Evolutionary conservation across 2,113 vertebrate genomes (phyloP).

Genomic region (Paraplagusia blochii): DNA sequence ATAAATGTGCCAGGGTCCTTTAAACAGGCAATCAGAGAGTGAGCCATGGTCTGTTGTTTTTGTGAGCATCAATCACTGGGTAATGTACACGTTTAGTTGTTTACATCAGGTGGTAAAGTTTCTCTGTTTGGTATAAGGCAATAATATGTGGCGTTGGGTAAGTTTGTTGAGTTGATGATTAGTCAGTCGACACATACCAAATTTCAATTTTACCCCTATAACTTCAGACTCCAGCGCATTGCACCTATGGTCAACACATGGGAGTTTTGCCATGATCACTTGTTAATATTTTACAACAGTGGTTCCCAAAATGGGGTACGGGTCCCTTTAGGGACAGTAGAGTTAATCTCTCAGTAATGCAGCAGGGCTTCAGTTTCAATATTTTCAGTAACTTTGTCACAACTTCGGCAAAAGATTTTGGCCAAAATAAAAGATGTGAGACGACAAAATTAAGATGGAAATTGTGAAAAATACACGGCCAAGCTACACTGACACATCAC

Average conservation of each 20-base stretch:
- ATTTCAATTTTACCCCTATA: not conserved
- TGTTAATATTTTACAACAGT: too few relatives aligned
- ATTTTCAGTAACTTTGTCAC: too few relatives aligned
- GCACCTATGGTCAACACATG: not conserved
- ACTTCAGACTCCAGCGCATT: not conserved
- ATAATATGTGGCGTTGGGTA: not conserved
- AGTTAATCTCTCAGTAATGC: too few relatives aligned
- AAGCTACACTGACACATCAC: not conserved
- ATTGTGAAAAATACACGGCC: too few relatives aligned
- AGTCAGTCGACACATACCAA: not conserved
- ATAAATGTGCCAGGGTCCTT: constrained; percentile 65
- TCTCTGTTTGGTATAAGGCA: constrained; percentile 23
- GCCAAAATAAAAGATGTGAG: too few relatives aligned
- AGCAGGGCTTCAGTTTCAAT: too few relatives aligned
- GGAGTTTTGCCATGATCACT: not conserved
- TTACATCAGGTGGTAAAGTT: constrained; percentile 35
- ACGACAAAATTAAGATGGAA: too few relatives aligned
- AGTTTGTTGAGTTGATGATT: not conserved
- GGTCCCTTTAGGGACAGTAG: too few relatives aligned
- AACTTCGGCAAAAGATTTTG: too few relatives aligned
- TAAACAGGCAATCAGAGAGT: constrained; percentile 64
- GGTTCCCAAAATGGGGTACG: too few relatives aligned
- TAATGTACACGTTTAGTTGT: constrained; percentile 42
- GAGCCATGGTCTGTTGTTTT: constrained; percentile 53
- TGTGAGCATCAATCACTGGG: constrained; percentile 56